Base-by-base conservation (phyloP, 2,113 vertebrate genomes). In the Paratilapia polleni region DNA sequence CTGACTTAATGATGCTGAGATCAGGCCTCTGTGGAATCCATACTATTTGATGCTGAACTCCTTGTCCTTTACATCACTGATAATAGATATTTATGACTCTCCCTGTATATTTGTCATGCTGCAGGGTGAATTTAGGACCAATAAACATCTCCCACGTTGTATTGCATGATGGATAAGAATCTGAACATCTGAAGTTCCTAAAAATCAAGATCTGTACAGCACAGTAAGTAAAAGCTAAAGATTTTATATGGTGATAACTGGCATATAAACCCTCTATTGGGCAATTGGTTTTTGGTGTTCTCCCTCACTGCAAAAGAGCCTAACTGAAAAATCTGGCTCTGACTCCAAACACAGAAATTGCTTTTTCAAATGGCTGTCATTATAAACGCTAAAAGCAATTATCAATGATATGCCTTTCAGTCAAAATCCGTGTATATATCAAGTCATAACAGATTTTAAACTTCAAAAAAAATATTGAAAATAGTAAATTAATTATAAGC, bases 401-500 rank as follows among this genome's bases (percentile, higher is more conserved):
- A 62, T 59, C 59, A 60, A 22, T 41, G 3, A 70, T 31, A 28
- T 24, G 64, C 6, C 57, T 70, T 87, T 74, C 17, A 64, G 34
- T 81, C 31, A 66, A 43, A 36, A 87, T 59, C 26, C 0, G 0
- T 49, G 38, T 74, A 61, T 54, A 75, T 61, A 61, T 31, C 24
- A 17, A 80, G 26, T 81, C 62, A 56, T 24, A 13, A 63, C 68
- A 34, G 19, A 73, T 73, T 73, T 73, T 70, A 34, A 54, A 84
- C 76, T 74, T 66, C 9, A 6, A 15, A 22, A 77, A 64, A 81
- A 78, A 59, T 20, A 34, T 9, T 5, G 38, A 61, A 77, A 81
- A 78, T 73, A 57, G 14, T 24, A 79, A 56, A 80, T 60, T 43
- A 61, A 61, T 82, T 59, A 88, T 26, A 4, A 64, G 56, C 85